Conservation (phyloP, 2,888 invertebrate species). For the Gastracanthus pulcherrimus region DNA sequence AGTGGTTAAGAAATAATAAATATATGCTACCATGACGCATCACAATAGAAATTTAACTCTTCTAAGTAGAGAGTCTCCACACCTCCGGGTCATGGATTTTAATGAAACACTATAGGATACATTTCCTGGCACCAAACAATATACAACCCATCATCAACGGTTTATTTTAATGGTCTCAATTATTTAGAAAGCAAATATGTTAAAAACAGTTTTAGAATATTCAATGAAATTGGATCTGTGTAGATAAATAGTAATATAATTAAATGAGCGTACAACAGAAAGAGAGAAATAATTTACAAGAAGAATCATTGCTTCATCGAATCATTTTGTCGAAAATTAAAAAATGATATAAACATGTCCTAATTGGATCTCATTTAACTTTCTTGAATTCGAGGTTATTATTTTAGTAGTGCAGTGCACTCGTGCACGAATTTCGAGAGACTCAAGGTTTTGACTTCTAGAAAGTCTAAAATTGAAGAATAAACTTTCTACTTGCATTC, state of each 20-base stretch:
- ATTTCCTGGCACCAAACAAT: not conserved
- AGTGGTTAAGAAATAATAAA: not conserved
- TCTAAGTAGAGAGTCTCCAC: not conserved
- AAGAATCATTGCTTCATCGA: too few species aligned
- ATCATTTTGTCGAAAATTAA: too few species aligned
- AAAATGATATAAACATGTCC: not conserved
- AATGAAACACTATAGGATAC: not conserved
- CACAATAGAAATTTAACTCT: constrained; percentile 20
- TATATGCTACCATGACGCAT: not conserved
- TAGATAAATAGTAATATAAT: too few species aligned
- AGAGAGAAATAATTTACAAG: too few species aligned
- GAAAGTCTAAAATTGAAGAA: constrained; percentile 39
- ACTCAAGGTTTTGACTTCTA: constrained; percentile 8
- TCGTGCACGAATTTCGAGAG: not conserved
- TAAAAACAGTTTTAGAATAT: not conserved
- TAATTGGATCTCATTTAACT: not conserved
- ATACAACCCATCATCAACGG: not conserved
- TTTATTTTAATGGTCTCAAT: too few species aligned
- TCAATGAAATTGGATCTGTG: too few species aligned
- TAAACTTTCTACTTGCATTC: constrained; percentile 24
- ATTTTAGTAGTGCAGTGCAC: not conserved
- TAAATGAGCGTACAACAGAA: too few species aligned
- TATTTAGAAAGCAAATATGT: not conserved
- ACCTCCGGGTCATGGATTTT: constrained; percentile 7
- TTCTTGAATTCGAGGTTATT: not conserved